These are phyloP conservation scores for Microtus oregoni DNA, from an alignment of 2,113 vertebrate genomes.

Conservation along the genomic window DNA sequence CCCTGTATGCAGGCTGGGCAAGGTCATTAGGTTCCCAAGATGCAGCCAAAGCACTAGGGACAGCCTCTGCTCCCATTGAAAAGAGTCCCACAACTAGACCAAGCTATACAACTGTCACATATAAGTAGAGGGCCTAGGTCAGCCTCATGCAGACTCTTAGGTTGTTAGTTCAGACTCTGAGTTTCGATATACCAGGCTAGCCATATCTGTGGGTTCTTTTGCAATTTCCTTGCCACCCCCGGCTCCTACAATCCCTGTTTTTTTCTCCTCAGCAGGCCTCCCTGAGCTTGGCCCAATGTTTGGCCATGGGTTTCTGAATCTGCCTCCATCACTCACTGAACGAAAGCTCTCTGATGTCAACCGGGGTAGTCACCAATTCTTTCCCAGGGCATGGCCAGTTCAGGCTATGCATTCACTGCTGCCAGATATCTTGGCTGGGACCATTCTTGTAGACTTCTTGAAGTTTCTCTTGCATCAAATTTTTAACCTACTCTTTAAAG, in stretches of 20 bases:
- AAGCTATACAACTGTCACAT: background rate
- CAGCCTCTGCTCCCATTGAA: background rate
- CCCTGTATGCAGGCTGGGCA: no score
- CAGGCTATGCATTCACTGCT: background rate
- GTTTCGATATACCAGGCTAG: background rate
- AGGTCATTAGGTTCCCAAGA: no score
- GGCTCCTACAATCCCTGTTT: no score
- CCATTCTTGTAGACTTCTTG: background rate
- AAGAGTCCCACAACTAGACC: background rate
- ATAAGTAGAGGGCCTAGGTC: background rate
- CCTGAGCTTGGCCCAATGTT: background rate
- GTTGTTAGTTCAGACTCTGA: background rate
- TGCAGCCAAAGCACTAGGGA: no score
- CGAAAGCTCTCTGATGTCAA: background rate
- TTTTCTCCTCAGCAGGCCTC: background rate
- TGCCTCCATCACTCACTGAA: background rate
- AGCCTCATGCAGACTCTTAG: background rate
- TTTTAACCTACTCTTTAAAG: background rate
- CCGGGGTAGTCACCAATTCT: background rate
- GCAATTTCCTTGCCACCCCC: background rate
- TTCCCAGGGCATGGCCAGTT: background rate
- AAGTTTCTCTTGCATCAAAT: background rate
- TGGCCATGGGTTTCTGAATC: background rate
- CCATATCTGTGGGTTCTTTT: background rate
- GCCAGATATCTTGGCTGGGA: background rate